Evolutionary conservation across 2,113 vertebrate species (phyloP).

Genomic region (Passer montanus): DNA sequence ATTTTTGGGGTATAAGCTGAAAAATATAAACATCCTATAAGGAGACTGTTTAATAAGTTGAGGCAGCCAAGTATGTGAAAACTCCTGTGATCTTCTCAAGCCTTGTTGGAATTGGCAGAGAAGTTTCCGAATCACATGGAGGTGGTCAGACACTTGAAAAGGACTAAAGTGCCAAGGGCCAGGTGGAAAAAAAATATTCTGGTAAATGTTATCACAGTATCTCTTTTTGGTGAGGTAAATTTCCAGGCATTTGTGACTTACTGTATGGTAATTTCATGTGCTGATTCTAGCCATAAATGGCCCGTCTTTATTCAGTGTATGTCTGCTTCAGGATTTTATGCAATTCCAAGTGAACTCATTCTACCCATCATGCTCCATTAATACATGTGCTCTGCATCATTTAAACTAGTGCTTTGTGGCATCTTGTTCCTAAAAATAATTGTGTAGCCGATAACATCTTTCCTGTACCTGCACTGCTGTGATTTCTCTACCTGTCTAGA

Average conservation of each 20-base stretch:
- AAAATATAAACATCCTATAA: constrained; percentile 77
- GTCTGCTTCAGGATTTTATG: neutral
- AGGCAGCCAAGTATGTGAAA: constrained; percentile 62
- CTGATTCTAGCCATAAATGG: neutral
- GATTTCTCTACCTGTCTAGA: constrained; percentile 5
- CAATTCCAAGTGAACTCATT: neutral
- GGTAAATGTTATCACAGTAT: constrained; percentile 34
- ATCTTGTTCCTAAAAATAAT: neutral
- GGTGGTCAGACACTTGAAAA: constrained; percentile 55
- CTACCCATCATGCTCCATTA: neutral
- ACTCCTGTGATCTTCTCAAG: constrained; percentile 63
- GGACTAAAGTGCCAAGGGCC: constrained; percentile 18
- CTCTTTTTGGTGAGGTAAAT: constrained; percentile 28
- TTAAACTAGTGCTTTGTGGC: neutral
- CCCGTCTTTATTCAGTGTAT: neutral
- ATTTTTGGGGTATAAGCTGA: constrained; percentile 65
- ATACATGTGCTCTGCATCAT: neutral
- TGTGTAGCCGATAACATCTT: neutral
- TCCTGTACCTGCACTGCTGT: neutral
- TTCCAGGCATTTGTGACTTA: constrained; percentile 14
- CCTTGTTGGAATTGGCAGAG: constrained; percentile 67
- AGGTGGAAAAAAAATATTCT: constrained; percentile 33
- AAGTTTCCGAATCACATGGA: constrained; percentile 51
- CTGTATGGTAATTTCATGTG: neutral
- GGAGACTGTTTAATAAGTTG: constrained; percentile 66